Base-by-base conservation (phyloP, 2,113 vertebrate species). In the Cygnus buccinator region DNA sequence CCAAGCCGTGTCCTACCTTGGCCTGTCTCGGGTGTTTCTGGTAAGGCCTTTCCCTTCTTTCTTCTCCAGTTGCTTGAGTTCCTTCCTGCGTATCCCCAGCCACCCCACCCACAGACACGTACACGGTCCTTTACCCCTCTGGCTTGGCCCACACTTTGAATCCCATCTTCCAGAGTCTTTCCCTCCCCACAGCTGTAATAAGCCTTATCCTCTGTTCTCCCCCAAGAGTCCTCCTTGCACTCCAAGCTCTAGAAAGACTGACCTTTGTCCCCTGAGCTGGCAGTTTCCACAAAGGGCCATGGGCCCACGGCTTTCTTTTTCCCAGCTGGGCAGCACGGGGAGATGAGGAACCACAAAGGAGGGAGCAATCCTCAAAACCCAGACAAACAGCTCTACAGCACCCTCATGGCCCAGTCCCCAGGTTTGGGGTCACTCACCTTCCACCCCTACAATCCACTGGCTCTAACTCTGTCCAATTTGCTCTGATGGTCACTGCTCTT, bases 11-110 rank as follows among this genome's bases (percentile, higher is more conserved):
- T 18, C 70, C 41, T 14, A 48, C 11, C 43, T 79, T 31, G 90
- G 61, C 58, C 48, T 9, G 78, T 63, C 74, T 33, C 7, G 0
- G 0, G 2, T 4, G 10, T 35, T 87, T 81, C n/a, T 12, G 7
- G 39, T 46, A 22, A 31, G 63, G 48, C 13, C 21, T 73, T 54
- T 95, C 66, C 43, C 26, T 70, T 70, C 83, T 54, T 62, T 10
- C 7, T 66, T 48, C 61, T 43, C 2, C 5, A 2, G 13, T 33
- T 43, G 14, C 11, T 10, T 10, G 13, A 10, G 26, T 10, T 26
- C 14, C 61, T n/a, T 67, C n/a, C 54, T 23, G 9, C 29, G 15
- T 25, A 16, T 79, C 39, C 67, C 46, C 61, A 48, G 29, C 77
- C 21, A 13, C 25, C 23, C 23, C 41, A 37, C 28, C 3, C 33